Conservation (phyloP, 2,888 invertebrate species). For the Gymnoscelis rufifasciata region DNA sequence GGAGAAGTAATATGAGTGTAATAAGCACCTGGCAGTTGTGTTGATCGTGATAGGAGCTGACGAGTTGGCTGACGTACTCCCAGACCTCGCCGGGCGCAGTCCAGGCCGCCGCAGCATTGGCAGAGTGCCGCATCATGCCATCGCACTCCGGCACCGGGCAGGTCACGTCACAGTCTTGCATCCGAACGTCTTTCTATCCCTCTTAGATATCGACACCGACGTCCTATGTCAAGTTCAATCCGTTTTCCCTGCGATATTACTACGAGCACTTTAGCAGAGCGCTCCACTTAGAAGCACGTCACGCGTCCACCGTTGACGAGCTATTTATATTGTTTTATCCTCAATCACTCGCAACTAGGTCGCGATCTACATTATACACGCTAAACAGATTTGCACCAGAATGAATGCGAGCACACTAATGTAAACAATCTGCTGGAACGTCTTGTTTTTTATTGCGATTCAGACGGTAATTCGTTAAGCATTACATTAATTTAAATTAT, state of each 20-base stretch:
- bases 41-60: conserved; percentile 80
- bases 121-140: conserved; percentile 76
- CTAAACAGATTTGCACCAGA: conserved; percentile 53
- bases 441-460: conserved; percentile 34
- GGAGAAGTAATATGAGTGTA: background rate
- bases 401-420: conserved; percentile 43
- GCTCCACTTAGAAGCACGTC: conserved; percentile 31
- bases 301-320: conserved; percentile 64
- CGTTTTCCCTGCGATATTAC: background rate
- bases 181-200: conserved; percentile 4
- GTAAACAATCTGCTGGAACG: conserved; percentile 42
- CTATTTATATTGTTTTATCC: conserved; percentile 79
- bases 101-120: conserved; percentile 66
- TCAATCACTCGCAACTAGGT: conserved; percentile 76
- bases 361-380: conserved; percentile 70
- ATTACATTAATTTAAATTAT: too few species aligned
- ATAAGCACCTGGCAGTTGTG: conserved; percentile 68
- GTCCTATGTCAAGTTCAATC: background rate
- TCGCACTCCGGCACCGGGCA: conserved; percentile 39
- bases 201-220: background rate
- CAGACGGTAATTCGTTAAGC: conserved; percentile 2
- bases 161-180: conserved; percentile 16
- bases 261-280: conserved; percentile 34
- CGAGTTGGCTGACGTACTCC: conserved; percentile 83
- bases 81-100: conserved; percentile 81